A percentile compares a stretch with the other conserved stretches of the same genome.
Conservation (phyloP, 2,797 vertebrate species). For the Knipowitschia caucasica region DNA sequence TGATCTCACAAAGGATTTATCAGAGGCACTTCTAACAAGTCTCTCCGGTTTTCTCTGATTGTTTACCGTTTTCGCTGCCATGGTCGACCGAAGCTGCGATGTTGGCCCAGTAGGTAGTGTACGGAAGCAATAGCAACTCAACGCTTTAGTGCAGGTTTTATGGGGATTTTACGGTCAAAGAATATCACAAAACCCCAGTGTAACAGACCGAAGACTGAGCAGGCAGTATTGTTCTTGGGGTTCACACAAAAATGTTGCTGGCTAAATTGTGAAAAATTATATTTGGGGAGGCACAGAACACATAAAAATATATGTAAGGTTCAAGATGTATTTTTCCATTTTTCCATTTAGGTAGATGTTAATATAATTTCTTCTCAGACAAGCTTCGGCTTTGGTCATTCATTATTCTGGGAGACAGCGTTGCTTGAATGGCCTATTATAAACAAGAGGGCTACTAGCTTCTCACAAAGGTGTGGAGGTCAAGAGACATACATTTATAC, state of each 20-base stretch:
- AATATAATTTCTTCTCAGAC: too few relatives aligned
- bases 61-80: slow-evolving; percentile 39
- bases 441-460: too few relatives aligned
- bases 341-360: too few relatives aligned
- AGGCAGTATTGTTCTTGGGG: background rate
- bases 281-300: too few relatives aligned
- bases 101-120: slow-evolving; percentile 3
- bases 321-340: too few relatives aligned
- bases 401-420: too few relatives aligned
- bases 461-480: too few relatives aligned
- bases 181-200: background rate
- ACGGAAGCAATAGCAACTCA: background rate
- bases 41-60: slow-evolving; percentile 13
- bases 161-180: background rate
- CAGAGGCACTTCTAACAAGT: slow-evolving; percentile 22
- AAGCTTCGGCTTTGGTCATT: too few relatives aligned
- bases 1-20: slow-evolving; percentile 35
- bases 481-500: too few relatives aligned
- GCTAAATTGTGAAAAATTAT: background rate
- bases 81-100: slow-evolving; percentile 8
- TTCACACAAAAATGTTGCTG: too few relatives aligned
- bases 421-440: too few relatives aligned
- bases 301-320: too few relatives aligned
- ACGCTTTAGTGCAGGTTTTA: slow-evolving; percentile 3
- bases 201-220: background rate